phyloP scores from a whole-genome alignment of 2,113 vertebrate genomes.

The Aldabrachelys gigantea region DNA sequence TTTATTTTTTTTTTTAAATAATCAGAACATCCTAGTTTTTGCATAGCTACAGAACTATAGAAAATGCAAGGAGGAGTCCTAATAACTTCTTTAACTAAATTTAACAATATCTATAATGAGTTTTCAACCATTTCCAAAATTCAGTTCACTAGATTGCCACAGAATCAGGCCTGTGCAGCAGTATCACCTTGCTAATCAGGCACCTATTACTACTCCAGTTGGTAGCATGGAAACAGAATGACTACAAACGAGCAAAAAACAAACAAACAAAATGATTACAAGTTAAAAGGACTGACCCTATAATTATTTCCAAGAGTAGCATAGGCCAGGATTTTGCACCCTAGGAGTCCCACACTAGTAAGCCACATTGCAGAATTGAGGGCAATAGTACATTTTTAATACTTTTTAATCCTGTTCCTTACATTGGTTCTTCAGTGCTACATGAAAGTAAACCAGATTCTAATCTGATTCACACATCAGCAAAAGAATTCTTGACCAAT shows the following conservation, averaged over 20 bases:
- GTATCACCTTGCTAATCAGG: neutral
- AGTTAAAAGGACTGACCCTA: neutral
- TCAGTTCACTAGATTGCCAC: neutral
- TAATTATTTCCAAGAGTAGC: neutral
- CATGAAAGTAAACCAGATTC: rapidly evolving
- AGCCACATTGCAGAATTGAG: neutral
- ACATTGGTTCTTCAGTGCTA: neutral
- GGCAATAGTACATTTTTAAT: neutral
- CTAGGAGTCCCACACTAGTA: neutral
- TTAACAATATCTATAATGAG: neutral
- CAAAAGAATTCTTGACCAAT: neutral
- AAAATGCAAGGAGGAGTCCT: neutral
- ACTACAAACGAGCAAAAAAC: neutral
- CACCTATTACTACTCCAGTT: neutral
- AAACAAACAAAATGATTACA: neutral
- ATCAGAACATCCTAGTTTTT: neutral
- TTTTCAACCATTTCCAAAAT: neutral
- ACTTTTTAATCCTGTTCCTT: neutral
- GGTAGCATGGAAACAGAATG: neutral
- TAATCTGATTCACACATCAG: neutral
- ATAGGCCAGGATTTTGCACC: neutral
- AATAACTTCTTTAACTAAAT: neutral
- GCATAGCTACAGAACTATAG: neutral
- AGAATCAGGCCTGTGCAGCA: neutral
- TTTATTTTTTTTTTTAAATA: neutral